These are phyloP conservation scores for Pseudorasbora parva DNA, from an alignment of 2,113 vertebrate genomes.

Conservation along the genomic window DNA sequence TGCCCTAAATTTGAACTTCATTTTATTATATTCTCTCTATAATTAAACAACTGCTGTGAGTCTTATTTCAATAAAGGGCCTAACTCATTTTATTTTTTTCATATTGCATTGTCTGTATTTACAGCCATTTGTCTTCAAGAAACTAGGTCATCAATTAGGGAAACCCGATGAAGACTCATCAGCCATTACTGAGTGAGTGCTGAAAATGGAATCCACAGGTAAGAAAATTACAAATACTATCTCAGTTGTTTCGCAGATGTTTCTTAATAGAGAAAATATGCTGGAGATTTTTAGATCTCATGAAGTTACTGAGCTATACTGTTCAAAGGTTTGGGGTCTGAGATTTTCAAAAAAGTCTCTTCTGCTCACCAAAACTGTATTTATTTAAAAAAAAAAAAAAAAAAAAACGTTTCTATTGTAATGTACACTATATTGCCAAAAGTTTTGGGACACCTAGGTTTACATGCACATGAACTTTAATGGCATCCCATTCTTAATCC, in stretches of 20 bases:
- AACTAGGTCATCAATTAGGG: not conserved
- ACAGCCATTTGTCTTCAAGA: not conserved
- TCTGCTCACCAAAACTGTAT: not conserved
- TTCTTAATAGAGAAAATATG: not conserved
- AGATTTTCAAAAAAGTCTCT: not conserved
- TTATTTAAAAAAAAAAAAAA: too few relatives aligned
- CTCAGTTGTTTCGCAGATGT: not conserved
- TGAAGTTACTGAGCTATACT: not conserved
- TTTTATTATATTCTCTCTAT: not conserved
- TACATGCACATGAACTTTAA: too few relatives aligned
- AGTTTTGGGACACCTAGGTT: too few relatives aligned
- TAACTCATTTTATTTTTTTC: not conserved
- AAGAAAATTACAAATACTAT: not conserved
- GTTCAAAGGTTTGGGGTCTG: not conserved
- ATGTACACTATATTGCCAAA: too few relatives aligned
- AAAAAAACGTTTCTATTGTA: too few relatives aligned
- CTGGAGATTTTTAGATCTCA: not conserved
- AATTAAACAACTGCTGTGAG: slow-evolving; percentile 11
- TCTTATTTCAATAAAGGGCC: not conserved
- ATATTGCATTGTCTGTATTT: not conserved
- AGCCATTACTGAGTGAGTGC: not conserved
- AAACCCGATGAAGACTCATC: not conserved
- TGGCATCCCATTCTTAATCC: too few relatives aligned
- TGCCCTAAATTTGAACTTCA: not conserved
- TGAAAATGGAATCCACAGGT: not conserved